These are phyloP conservation scores for Drosophila gaucha DNA, from an alignment of 2,888 invertebrate species.

Conservation along the genomic window DNA sequence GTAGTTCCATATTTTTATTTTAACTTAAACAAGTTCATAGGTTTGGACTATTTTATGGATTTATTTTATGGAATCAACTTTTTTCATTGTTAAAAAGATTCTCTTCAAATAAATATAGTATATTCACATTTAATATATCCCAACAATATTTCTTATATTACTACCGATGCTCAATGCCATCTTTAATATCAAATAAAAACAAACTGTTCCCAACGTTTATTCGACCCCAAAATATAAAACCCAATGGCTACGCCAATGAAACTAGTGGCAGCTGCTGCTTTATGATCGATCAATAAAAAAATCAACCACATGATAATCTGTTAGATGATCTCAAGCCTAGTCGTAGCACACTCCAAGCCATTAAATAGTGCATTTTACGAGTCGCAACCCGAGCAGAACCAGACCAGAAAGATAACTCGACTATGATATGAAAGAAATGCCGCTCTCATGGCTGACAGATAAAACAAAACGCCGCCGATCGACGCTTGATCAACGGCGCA, in stretches of 20 bases:
- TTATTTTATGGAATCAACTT: no score
- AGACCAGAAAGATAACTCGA: slow-evolving; percentile 18
- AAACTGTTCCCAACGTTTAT: background rate
- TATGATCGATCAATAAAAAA: slow-evolving; percentile 57
- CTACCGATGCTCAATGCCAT: background rate
- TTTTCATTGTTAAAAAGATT: no score
- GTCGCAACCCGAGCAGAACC: slow-evolving; percentile 25
- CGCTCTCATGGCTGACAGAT: slow-evolving; percentile 48
- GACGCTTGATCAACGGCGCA: slow-evolving; percentile 63
- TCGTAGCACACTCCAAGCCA: slow-evolving; percentile 57
- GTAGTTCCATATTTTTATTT: no score
- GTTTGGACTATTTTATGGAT: no score
- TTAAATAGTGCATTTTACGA: slow-evolving; percentile 72
- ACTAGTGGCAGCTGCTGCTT: slow-evolving; percentile 28
- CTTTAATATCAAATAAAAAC: background rate
- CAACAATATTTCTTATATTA: background rate
- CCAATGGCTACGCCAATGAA: slow-evolving; percentile 9
- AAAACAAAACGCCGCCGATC: slow-evolving; percentile 68
- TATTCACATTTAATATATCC: no score
- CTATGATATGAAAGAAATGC: slow-evolving; percentile 57
- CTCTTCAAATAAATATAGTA: no score
- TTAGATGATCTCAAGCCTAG: slow-evolving; percentile 45
- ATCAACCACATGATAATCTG: slow-evolving; percentile 42
- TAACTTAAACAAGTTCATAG: no score
- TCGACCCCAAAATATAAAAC: background rate